These are phyloP conservation scores for Adelognathus sp. DNA, from an alignment of 2,888 invertebrate species.

Conservation along the genomic window DNA sequence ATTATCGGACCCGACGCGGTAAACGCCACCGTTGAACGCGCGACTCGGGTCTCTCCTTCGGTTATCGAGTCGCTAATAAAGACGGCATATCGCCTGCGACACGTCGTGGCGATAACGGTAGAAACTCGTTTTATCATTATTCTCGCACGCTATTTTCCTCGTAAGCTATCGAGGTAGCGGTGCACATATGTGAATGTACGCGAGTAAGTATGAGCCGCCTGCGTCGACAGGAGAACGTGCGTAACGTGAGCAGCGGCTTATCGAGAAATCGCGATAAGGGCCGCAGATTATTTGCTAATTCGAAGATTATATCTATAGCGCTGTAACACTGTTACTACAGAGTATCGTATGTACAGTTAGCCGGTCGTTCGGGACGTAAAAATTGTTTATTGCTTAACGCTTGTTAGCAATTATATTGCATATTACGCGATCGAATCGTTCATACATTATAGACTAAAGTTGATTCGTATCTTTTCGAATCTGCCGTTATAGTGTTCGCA, in stretches of 20 bases:
- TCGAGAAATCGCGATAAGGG: conserved; percentile 50
- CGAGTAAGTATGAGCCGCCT: conserved; percentile 47
- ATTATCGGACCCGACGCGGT: conserved; percentile 53
- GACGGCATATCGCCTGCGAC: conserved; percentile 67
- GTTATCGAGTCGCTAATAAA: conserved; percentile 73
- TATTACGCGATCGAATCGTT: not conserved
- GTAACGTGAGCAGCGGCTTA: conserved; percentile 50
- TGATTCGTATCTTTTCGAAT: not conserved
- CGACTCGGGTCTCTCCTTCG: conserved; percentile 62
- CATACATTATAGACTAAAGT: not conserved
- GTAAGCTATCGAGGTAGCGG: not conserved
- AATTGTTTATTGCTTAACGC: not conserved
- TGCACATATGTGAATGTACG: conserved; percentile 37
- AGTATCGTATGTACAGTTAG: not conserved
- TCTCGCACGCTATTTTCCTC: conserved; percentile 35
- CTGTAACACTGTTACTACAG: not conserved
- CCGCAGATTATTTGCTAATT: conserved; percentile 49
- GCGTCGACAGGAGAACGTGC: conserved; percentile 54
- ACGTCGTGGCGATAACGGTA: conserved; percentile 68
- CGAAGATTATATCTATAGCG: conserved; percentile 28
- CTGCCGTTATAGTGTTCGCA: not conserved
- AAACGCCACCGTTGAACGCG: conserved; percentile 46
- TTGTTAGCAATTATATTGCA: not conserved
- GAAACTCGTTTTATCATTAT: conserved; percentile 66
- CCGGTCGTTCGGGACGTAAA: not conserved